A percentile compares a stretch with the other conserved stretches of the same genome.
phyloP scores from a whole-genome alignment of 53 echinoderm and acorn worm genomes.

The Paracentrotus lividus region DNA sequence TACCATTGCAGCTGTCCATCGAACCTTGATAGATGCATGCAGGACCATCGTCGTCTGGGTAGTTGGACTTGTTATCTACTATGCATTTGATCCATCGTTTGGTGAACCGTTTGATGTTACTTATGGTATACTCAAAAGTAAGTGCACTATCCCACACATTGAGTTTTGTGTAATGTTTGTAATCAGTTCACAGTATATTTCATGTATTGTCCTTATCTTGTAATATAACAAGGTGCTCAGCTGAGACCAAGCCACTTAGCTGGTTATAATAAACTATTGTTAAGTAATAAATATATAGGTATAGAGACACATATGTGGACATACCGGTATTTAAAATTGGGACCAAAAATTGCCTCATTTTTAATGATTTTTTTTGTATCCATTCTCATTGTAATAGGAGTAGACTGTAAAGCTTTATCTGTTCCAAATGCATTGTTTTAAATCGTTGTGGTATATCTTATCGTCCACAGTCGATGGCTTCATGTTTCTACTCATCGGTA shows the following conservation, averaged over 20 bases:
- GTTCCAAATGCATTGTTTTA: background rate
- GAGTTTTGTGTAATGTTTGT: background rate
- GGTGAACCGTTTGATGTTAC: constrained; percentile 87
- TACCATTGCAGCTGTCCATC: constrained; percentile 86
- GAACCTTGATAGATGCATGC: constrained; percentile 88
- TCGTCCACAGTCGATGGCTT: constrained; percentile 83
- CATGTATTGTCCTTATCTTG: background rate
- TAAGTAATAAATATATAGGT: too few species aligned
- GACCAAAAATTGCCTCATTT: too few species aligned
- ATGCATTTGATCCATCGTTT: constrained; percentile 77
- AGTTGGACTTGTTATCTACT: constrained; percentile 78
- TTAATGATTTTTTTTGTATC: too few species aligned
- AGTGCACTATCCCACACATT: constrained; percentile 4
- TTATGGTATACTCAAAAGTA: constrained; percentile 85
- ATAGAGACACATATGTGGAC: too few species aligned
- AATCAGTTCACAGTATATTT: background rate
- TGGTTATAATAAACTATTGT: too few species aligned
- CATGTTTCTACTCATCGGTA: constrained; percentile 85
- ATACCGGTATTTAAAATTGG: too few species aligned
- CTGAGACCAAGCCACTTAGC: background rate
- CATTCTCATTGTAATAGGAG: too few species aligned
- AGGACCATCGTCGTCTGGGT: constrained; percentile 87
- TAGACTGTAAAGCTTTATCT: too few species aligned
- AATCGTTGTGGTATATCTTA: background rate
- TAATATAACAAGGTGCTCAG: background rate